Base-by-base conservation (phyloP, 2,113 vertebrate genomes). In the Ptychochromis oligacanthus region DNA sequence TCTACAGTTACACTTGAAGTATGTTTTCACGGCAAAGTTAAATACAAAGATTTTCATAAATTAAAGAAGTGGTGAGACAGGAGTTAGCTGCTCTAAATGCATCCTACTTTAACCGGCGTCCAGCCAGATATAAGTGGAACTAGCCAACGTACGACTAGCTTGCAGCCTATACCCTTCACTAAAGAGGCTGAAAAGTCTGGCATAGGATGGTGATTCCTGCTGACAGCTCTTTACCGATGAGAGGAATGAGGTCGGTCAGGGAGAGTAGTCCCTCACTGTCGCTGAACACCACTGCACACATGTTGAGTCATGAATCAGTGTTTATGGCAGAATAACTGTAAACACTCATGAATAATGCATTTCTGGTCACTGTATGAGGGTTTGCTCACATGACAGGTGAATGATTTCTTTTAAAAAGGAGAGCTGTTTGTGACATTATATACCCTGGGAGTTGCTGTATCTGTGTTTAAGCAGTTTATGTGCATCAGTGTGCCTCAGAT, bases 31-130 rank as follows among this genome's bases (percentile, higher is more conserved):
- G 59, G 79, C 58, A 75, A 87, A 72, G 80, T 85, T 82, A 77
- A 83, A 86, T 75, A 92, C 87, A 88, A 91, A 81, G 80, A 46
- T 76, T 88, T 86, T 83, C 70, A 91, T 89, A 91, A 91, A 89
- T 91, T 85, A 89, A 83, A 75, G 26, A 80, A 72, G 75, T 78
- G 49, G 89, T 67, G 31, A 24, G 64, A 84, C 49, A 54, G 46
- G 64, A 54, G 38, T 77, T 59, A 65, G 78, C 28, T 46, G 43
- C 74, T 85, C 49, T 72, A 54, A 72, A 72, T n/a, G 46, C 46
- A 79, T 70, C 28, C 55, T 8, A 59, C 7, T 15, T 74, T 36
- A 54, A 77, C 31, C 3, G 74, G 28, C 3, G 3, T 61, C 61
- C 4, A 57, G 2, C 26, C 59, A 22, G 43, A 24, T 31, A 31